These are phyloP conservation scores for Hylyphantes graminicola DNA, from an alignment of 1,140 invertebrate species.

Conservation along the genomic window DNA sequence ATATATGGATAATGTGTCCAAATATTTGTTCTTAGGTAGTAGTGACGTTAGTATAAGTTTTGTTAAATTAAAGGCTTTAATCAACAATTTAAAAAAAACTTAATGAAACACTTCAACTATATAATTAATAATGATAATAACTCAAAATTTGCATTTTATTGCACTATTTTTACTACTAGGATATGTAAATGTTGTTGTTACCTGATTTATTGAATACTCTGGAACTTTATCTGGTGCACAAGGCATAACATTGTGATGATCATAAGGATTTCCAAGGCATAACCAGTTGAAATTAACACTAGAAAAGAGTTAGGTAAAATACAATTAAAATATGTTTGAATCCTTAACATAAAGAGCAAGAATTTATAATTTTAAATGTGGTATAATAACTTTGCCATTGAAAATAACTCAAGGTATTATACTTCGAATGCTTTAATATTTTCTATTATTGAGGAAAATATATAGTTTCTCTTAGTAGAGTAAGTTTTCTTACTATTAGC, in stretches of 20 bases:
- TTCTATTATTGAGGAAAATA: too few species aligned
- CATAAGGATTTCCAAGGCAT: constrained; percentile 91
- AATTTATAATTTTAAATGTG: neutral
- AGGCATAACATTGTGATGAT: constrained; percentile 95
- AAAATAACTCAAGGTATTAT: too few species aligned
- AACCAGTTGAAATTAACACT: constrained; percentile 88
- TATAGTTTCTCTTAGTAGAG: too few species aligned
- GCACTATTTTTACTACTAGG: too few species aligned
- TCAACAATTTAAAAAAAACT: neutral
- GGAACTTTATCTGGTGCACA: constrained; percentile 97
- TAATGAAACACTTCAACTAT: neutral
- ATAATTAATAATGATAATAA: neutral
- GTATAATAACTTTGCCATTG: neutral
- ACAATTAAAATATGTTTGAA: neutral
- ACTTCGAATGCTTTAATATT: too few species aligned
- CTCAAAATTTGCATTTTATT: too few species aligned
- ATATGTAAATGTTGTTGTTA: constrained; percentile 64
- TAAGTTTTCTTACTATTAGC: too few species aligned
- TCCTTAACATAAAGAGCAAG: neutral
- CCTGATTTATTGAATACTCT: constrained; percentile 95
- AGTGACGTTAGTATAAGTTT: too few species aligned
- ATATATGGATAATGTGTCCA: too few species aligned
- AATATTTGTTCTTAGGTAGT: too few species aligned
- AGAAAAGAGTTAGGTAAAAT: constrained; percentile 60
- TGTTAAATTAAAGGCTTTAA: neutral